Conservation (phyloP, 2,797 vertebrate genomes). For the Cephalopachus bancanus region DNA sequence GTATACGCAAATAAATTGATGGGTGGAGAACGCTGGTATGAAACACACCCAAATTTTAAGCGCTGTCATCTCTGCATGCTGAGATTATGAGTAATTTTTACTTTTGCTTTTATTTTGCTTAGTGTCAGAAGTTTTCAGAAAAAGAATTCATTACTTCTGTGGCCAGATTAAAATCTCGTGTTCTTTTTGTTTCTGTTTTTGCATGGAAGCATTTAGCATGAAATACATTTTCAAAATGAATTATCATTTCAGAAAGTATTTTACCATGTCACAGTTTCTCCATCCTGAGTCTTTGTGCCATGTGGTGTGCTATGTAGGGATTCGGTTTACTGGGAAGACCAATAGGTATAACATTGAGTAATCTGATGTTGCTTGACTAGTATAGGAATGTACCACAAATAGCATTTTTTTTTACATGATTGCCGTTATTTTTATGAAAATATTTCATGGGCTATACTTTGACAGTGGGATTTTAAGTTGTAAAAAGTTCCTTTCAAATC, state of each 20-base stretch:
- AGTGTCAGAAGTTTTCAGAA: background rate
- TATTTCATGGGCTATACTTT: conserved; percentile 76
- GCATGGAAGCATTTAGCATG: background rate
- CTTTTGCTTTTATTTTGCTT: background rate
- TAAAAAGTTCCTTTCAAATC: conserved; percentile 76
- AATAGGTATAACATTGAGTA: background rate
- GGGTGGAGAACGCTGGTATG: background rate
- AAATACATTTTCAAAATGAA: background rate
- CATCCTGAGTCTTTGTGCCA: background rate
- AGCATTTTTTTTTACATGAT: background rate
- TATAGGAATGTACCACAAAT: background rate
- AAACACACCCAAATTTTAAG: background rate
- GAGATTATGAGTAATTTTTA: background rate
- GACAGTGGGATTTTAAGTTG: conserved; percentile 78
- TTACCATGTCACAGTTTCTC: background rate
- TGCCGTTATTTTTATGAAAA: conserved; percentile 63
- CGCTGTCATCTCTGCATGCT: background rate
- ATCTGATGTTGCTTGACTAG: background rate
- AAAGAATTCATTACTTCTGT: background rate
- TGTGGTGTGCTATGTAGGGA: background rate
- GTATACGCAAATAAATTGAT: background rate
- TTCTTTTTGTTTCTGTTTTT: background rate
- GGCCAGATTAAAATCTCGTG: background rate
- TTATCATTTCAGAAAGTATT: background rate
- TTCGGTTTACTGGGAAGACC: background rate